Conservation (phyloP, 2,797 vertebrate genomes). For the Urocyon cinereoargenteus region DNA sequence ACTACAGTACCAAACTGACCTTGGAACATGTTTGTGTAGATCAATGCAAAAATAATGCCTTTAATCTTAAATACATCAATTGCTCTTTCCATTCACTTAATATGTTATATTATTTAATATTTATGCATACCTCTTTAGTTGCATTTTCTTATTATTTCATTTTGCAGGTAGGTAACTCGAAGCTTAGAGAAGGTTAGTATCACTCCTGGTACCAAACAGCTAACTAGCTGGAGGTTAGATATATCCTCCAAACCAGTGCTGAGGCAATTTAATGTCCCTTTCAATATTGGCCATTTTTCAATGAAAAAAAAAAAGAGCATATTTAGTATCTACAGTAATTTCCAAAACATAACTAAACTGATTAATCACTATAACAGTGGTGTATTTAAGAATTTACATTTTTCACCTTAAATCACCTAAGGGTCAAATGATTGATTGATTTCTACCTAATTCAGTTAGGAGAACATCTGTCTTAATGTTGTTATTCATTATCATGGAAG, state of each 20-base stretch:
- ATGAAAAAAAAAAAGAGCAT: background rate
- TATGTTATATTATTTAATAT: background rate
- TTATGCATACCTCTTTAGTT: background rate
- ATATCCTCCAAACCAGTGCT: background rate
- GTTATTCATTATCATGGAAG: background rate
- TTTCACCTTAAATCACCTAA: background rate
- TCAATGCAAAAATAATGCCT: background rate
- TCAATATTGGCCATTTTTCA: background rate
- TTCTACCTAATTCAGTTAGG: background rate
- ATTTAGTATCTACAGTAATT: background rate
- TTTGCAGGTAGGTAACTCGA: background rate
- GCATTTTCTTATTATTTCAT: background rate
- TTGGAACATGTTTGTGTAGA: background rate
- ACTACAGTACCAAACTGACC: background rate
- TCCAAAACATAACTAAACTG: background rate
- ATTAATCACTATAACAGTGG: background rate
- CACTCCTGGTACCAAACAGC: background rate
- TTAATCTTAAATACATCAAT: slow-evolving; percentile 5
- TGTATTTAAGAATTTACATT: background rate
- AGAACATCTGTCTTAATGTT: background rate
- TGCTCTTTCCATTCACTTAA: background rate
- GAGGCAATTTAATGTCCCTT: background rate
- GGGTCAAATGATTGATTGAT: slow-evolving; percentile 15
- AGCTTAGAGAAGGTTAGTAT: background rate
- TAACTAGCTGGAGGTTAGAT: background rate